phyloP scores from a whole-genome alignment of 1,140 invertebrate species.

The Mya arenaria region DNA sequence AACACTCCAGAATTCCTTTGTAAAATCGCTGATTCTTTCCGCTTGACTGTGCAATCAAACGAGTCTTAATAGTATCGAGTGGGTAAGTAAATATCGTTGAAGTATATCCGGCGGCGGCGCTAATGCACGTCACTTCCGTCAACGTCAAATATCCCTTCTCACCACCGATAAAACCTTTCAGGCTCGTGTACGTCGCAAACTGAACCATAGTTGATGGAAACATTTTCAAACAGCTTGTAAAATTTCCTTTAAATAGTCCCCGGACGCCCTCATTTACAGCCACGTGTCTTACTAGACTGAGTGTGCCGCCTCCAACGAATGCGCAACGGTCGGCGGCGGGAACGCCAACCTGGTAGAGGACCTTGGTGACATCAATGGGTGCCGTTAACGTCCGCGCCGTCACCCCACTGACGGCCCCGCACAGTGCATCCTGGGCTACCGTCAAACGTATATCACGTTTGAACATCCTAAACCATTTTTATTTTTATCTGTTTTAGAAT shows the following conservation, averaged over 20 bases:
- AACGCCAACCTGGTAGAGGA: conserved; percentile 26
- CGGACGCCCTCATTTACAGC: not conserved
- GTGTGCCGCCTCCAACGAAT: not conserved
- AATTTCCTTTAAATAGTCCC: conserved; percentile 27
- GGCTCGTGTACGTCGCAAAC: not conserved
- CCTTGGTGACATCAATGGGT: conserved; percentile 34
- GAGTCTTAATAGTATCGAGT: conserved; percentile 36
- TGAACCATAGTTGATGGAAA: conserved; percentile 16
- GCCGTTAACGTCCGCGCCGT: conserved; percentile 16
- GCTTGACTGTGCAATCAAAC: conserved; percentile 8
- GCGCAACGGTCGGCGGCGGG: not conserved
- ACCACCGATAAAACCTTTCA: not conserved
- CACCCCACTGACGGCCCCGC: conserved; percentile 13
- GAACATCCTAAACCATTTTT: too few species aligned
- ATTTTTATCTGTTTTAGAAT: too few species aligned
- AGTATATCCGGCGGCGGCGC: conserved; percentile 28
- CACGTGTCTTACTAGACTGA: not conserved
- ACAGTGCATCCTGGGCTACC: not conserved
- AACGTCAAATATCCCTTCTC: conserved; percentile 13
- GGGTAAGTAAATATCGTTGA: conserved; percentile 37
- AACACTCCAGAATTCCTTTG: conserved; percentile 5
- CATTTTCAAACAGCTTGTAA: conserved; percentile 17
- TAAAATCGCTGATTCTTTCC: not conserved
- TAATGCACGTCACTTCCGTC: not conserved
- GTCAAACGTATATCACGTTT: conserved; percentile 19